Conservation (phyloP, 2,888 invertebrate genomes). For the Perithous albicinctus region DNA sequence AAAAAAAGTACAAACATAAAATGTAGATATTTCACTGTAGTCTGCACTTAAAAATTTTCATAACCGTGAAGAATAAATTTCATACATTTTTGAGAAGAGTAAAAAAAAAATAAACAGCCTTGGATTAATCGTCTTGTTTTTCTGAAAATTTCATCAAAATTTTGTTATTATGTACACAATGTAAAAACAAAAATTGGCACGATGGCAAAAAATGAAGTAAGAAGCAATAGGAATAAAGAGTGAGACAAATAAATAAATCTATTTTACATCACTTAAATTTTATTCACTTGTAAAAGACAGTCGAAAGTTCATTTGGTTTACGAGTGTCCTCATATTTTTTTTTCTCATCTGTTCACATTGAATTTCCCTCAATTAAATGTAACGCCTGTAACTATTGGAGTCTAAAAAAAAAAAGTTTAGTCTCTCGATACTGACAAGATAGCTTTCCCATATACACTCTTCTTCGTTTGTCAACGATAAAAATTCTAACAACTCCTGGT, state of each 20-base stretch:
- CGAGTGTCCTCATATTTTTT: not conserved
- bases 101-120: too few relatives aligned
- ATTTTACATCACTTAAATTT: not conserved
- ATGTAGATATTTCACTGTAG: too few relatives aligned
- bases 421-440: constrained; percentile 18
- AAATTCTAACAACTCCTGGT: constrained; percentile 37
- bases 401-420: not conserved
- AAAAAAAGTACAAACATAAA: too few relatives aligned
- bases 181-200: too few relatives aligned
- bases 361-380: not conserved
- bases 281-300: not conserved
- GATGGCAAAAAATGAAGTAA: too few relatives aligned
- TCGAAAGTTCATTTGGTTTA: not conserved
- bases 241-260: not conserved
- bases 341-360: not conserved
- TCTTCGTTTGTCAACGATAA: constrained; percentile 31
- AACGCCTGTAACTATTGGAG: not conserved
- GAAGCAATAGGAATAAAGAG: not conserved
- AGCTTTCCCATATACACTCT: not conserved
- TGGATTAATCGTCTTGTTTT: too few relatives aligned
- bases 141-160: too few relatives aligned
- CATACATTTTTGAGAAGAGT: too few relatives aligned
- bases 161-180: too few relatives aligned
- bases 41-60: too few relatives aligned
- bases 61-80: too few relatives aligned